A percentile compares a stretch with the other conserved stretches of the same genome.
phyloP scores from a whole-genome alignment of 1,140 invertebrate genomes.

The Scaptomyza pallida region DNA sequence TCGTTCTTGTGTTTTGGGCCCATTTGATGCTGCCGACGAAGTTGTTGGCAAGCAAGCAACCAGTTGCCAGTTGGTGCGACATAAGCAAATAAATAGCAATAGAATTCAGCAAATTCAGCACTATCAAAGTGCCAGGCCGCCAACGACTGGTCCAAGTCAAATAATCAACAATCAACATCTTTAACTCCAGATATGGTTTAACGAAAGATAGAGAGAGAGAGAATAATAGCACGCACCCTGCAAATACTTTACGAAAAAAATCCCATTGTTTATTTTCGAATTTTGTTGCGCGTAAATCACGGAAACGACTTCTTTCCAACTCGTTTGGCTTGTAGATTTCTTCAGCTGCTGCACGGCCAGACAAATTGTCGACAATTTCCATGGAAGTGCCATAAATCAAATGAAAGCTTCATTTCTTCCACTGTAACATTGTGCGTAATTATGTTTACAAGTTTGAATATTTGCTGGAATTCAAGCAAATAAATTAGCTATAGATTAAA shows the following conservation, averaged over 20 bases:
- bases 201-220: background rate
- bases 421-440: conserved; percentile 45
- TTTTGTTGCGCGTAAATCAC: conserved; percentile 79
- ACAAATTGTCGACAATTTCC: conserved; percentile 83
- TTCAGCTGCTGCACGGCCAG: conserved; percentile 54
- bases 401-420: conserved; percentile 56
- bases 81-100: conserved; percentile 75
- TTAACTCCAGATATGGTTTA: conserved; percentile 23
- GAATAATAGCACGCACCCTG: conserved; percentile 36
- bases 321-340: conserved; percentile 45
- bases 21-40: conserved; percentile 76
- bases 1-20: conserved; percentile 53
- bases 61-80: conserved; percentile 73
- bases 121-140: conserved; percentile 74
- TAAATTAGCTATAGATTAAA: conserved; percentile 7
- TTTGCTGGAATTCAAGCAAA: conserved; percentile 31
- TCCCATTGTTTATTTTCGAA: conserved; percentile 76
- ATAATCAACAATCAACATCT: conserved; percentile 54
- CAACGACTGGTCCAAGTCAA: conserved; percentile 54
- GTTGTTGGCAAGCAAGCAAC: conserved; percentile 62
- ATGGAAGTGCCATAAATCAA: conserved; percentile 82
- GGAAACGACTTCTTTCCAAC: conserved; percentile 70
- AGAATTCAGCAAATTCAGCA: conserved; percentile 68
- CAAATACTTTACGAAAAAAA: conserved; percentile 71
- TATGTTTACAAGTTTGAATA: conserved; percentile 49